Conservation (phyloP, 2,113 vertebrate species). For the Ciconia stormi region DNA sequence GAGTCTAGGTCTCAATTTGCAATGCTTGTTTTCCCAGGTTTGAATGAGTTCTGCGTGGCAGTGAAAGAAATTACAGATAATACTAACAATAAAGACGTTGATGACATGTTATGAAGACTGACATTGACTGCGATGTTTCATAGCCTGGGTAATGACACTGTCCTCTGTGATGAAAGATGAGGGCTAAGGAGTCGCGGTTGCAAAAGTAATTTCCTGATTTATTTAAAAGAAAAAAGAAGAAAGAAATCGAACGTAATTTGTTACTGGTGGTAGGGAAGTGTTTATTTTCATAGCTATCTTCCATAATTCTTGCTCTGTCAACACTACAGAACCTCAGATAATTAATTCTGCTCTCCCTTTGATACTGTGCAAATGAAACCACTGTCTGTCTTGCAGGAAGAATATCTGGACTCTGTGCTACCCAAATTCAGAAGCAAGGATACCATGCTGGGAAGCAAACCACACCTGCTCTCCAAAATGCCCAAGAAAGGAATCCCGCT, state of each 20-base stretch:
- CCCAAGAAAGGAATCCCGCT: conserved; percentile 7
- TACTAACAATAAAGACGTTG: not conserved
- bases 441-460: conserved; percentile 10
- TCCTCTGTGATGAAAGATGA: not conserved
- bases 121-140: conserved; percentile 47
- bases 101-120: conserved; percentile 65
- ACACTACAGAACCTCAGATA: not conserved
- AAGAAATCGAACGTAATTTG: not conserved
- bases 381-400: not conserved
- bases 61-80: conserved; percentile 35
- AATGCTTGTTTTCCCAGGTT: not conserved
- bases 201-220: conserved; percentile 31
- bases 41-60: conserved; percentile 40
- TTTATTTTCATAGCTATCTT: not conserved
- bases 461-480: conserved; percentile 7
- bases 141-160: conserved; percentile 60
- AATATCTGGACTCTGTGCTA: conserved; percentile 31
- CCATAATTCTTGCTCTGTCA: not conserved
- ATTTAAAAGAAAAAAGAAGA: not conserved
- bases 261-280: not conserved
- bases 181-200: not conserved
- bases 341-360: not conserved
- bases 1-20: not conserved
- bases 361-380: not conserved
- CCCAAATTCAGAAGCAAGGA: conserved; percentile 30